A percentile compares a stretch with the other conserved stretches of the same genome.
Conservation (phyloP, 2,888 invertebrate genomes). For the Eretmocerus hayati region DNA sequence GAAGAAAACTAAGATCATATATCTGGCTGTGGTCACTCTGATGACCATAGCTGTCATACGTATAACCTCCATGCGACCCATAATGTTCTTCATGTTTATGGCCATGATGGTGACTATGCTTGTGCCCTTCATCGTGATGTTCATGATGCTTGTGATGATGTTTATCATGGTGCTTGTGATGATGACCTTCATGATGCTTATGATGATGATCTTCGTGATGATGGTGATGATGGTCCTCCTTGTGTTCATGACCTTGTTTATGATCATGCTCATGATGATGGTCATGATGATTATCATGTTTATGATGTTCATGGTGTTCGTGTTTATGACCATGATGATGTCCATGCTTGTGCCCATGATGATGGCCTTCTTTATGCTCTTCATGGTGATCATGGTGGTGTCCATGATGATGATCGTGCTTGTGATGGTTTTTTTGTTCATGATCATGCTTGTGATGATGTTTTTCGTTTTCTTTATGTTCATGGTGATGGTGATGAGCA, state of each 20-base stretch:
- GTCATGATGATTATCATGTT: slow-evolving; percentile 11
- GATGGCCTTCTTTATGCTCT: slow-evolving; percentile 7
- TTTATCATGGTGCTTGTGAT: slow-evolving; percentile 11
- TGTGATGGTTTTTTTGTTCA: slow-evolving; percentile 6
- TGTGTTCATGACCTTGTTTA: slow-evolving; percentile 16
- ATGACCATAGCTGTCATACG: slow-evolving; percentile 9
- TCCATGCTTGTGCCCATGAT: slow-evolving; percentile 8
- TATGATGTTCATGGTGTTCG: slow-evolving; percentile 10
- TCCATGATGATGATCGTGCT: slow-evolving; percentile 12
- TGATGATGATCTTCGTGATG: slow-evolving; percentile 13
- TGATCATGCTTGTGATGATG: slow-evolving; percentile 21
- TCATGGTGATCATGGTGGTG: slow-evolving; percentile 3
- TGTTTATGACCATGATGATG: slow-evolving; percentile 15
- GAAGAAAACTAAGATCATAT: too few species aligned
- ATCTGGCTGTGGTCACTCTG: slow-evolving; percentile 9
- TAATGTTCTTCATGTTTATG: slow-evolving; percentile 14
- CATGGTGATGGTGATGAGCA: slow-evolving; percentile 21
- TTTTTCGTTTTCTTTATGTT: slow-evolving; percentile 18
- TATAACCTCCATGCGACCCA: too few species aligned
- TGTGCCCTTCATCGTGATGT: slow-evolving; percentile 12
- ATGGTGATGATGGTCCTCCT: slow-evolving; percentile 13
- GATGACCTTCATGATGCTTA: slow-evolving; percentile 12
- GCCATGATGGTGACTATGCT: slow-evolving; percentile 10
- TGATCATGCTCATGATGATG: slow-evolving; percentile 19
- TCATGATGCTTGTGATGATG: slow-evolving; percentile 14